phyloP scores from a whole-genome alignment of 1,140 invertebrate species.

The Tetramorium parvispinum region DNA sequence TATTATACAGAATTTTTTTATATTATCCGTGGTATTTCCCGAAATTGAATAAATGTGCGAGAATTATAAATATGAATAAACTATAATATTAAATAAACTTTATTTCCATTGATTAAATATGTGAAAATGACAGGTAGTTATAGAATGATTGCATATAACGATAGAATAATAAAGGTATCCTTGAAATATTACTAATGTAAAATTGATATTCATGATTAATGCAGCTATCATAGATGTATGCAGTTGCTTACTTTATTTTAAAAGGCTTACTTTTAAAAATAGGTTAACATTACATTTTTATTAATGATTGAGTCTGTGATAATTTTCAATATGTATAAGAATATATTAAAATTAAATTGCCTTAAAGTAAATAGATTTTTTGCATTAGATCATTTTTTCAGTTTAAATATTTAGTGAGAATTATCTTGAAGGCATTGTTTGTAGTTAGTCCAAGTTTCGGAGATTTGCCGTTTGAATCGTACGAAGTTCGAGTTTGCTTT shows the following conservation, averaged over 20 bases:
- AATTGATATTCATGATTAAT: slow-evolving; percentile 13
- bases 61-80: not conserved
- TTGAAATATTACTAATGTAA: not conserved
- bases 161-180: not conserved
- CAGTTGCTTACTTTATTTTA: not conserved
- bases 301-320: not conserved
- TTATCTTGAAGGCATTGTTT: slow-evolving; percentile 4
- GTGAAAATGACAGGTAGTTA: not conserved
- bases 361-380: not conserved
- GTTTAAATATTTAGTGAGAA: not conserved
- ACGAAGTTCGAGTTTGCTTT: not conserved
- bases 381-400: not conserved
- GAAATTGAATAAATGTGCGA: not conserved
- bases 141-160: not conserved
- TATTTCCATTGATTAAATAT: slow-evolving; percentile 21
- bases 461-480: not conserved
- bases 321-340: not conserved
- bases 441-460: not conserved
- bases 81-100: not conserved
- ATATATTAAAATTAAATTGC: not conserved
- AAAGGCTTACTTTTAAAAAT: not conserved
- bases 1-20: not conserved
- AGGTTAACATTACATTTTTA: not conserved
- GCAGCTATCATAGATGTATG: not conserved
- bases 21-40: not conserved